A percentile compares a stretch with the other conserved stretches of the same genome.
Evolutionary conservation across 2,113 vertebrate species (phyloP).

Genomic region (Uria lomvia): DNA sequence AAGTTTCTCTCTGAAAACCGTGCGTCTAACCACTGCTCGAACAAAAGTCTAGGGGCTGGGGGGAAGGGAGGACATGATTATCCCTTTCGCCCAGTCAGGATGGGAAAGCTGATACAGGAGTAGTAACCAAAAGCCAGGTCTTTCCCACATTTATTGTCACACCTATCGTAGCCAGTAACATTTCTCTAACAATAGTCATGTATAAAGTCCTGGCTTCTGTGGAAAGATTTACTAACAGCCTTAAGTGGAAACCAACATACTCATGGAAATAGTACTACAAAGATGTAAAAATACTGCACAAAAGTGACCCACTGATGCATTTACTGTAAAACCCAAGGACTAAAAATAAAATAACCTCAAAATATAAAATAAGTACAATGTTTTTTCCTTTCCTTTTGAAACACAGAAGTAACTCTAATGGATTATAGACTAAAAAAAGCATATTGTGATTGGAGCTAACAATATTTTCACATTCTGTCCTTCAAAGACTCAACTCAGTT

Average conservation of each 20-base stretch:
- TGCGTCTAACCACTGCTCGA: background rate
- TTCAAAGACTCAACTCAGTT: slow-evolving; percentile 13
- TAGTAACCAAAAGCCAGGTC: background rate
- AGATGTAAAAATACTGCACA: slow-evolving; percentile 50
- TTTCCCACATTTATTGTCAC: slow-evolving; percentile 9
- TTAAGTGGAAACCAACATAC: slow-evolving; percentile 39
- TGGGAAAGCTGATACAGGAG: background rate
- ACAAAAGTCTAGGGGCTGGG: background rate
- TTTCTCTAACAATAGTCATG: slow-evolving; percentile 23
- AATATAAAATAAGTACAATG: background rate
- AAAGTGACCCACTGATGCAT: slow-evolving; percentile 16
- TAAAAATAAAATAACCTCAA: slow-evolving; percentile 55
- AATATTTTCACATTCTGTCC: slow-evolving; percentile 60
- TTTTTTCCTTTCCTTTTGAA: slow-evolving; percentile 3
- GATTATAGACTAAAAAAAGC: background rate
- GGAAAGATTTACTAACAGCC: slow-evolving; percentile 64
- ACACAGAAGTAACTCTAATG: background rate
- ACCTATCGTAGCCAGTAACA: background rate
- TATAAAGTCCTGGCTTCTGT: slow-evolving; percentile 40
- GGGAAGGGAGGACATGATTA: background rate
- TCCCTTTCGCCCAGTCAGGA: background rate
- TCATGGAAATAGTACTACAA: slow-evolving; percentile 37
- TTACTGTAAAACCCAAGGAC: slow-evolving; percentile 37
- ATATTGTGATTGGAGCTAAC: slow-evolving; percentile 73
- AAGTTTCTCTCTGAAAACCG: background rate